phyloP scores from a whole-genome alignment of 2,797 vertebrate species.

The Gymnoscopelus braueri region DNA sequence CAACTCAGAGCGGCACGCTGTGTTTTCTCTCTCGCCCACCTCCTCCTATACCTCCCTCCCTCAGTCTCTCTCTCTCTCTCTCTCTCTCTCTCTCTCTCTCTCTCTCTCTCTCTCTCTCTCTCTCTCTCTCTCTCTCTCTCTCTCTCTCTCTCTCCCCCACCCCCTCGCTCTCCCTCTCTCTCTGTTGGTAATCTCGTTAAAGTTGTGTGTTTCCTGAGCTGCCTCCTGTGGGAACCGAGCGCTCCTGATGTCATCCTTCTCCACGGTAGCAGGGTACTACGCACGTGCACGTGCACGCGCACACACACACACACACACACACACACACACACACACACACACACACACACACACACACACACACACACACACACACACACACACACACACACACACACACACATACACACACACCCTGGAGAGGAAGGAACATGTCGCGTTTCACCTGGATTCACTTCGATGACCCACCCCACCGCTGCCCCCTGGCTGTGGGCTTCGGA shows the following conservation, averaged over 20 bases:
- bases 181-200: conserved; percentile 77
- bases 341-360: too few species aligned
- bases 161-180: conserved; percentile 46
- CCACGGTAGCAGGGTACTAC: conserved; percentile 35
- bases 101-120: conserved; percentile 31
- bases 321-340: too few species aligned
- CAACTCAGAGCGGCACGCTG: conserved; percentile 69
- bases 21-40: conserved; percentile 50
- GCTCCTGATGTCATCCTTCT: conserved; percentile 69
- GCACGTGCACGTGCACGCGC: too few species aligned
- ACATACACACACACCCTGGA: too few species aligned
- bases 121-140: conserved; percentile 36
- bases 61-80: conserved; percentile 22
- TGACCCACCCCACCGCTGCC: conserved; percentile 31
- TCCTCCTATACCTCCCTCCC: conserved; percentile 31
- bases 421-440: neutral
- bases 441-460: conserved; percentile 40
- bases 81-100: neutral
- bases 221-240: conserved; percentile 57
- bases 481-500: conserved; percentile 33
- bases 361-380: too few species aligned
- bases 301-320: too few species aligned
- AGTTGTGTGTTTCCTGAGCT: conserved; percentile 72
- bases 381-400: too few species aligned
- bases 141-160: conserved; percentile 15